Percentiles rank a stretch among this genome's conserved stretches.
phyloP scores from a whole-genome alignment of 2,888 invertebrate genomes.

The Andrena haemorrhoa region DNA sequence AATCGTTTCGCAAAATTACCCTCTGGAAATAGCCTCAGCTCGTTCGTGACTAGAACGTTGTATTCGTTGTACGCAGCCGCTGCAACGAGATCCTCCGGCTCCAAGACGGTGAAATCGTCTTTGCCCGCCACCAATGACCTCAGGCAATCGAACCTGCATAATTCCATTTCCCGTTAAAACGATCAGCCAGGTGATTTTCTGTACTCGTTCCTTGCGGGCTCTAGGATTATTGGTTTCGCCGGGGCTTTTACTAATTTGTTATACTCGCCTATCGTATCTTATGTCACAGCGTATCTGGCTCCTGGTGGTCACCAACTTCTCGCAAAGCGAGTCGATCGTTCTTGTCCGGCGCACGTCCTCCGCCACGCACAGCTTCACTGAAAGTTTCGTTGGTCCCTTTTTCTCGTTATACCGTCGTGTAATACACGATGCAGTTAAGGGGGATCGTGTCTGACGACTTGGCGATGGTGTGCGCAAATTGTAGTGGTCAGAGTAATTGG shows the following conservation, averaged over 20 bases:
- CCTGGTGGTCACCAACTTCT: conserved; percentile 85
- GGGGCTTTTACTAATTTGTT: conserved; percentile 16
- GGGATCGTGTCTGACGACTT: conserved; percentile 12
- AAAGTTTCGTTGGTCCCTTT: conserved; percentile 40
- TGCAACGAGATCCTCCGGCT: conserved; percentile 93
- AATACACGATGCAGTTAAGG: neutral
- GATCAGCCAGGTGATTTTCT: neutral
- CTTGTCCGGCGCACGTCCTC: conserved; percentile 88
- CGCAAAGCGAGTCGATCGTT: conserved; percentile 88
- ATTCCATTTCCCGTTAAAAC: conserved; percentile 14
- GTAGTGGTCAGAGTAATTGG: too few species aligned
- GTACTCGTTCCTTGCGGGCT: neutral
- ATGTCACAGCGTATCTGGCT: conserved; percentile 90
- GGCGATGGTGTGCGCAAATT: neutral
- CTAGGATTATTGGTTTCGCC: neutral
- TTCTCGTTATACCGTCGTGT: neutral
- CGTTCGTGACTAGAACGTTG: conserved; percentile 90
- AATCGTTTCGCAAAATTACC: conserved; percentile 81
- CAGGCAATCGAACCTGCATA: conserved; percentile 91
- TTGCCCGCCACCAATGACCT: conserved; percentile 90
- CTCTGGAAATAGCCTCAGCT: conserved; percentile 86
- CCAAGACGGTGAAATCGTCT: conserved; percentile 94
- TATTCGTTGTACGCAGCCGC: conserved; percentile 89
- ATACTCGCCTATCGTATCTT: conserved; percentile 89
- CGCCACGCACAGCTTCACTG: conserved; percentile 88